Evolutionary conservation across 1,140 invertebrate species (phyloP).

Genomic region (Melitaea cinxia): DNA sequence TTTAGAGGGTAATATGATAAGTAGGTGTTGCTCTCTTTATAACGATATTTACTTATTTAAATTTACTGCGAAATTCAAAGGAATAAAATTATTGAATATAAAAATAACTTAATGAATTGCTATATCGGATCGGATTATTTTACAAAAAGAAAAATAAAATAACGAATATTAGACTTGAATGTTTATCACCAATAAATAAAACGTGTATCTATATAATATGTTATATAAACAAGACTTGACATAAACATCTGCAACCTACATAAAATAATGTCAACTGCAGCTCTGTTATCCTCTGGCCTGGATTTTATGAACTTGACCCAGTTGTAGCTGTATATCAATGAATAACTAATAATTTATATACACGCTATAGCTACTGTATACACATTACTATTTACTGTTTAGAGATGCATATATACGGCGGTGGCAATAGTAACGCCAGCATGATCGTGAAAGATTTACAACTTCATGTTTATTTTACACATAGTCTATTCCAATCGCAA

Average conservation of each 20-base stretch:
- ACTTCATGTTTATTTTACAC: not conserved
- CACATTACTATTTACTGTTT: not conserved
- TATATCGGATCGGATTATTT: no score
- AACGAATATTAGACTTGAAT: conserved; percentile 7
- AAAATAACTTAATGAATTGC: no score
- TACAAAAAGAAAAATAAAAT: no score
- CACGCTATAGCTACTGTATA: conserved; percentile 37
- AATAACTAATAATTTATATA: conserved; percentile 62
- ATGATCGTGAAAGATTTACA: not conserved
- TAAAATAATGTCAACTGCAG: conserved; percentile 61
- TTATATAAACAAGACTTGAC: conserved; percentile 28
- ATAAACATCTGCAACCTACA: conserved; percentile 53
- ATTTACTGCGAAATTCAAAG: no score
- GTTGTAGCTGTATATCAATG: conserved; percentile 58
- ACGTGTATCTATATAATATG: conserved; percentile 23
- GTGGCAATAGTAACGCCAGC: conserved; percentile 25
- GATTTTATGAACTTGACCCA: conserved; percentile 75
- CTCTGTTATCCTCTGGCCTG: conserved; percentile 76
- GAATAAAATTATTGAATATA: no score
- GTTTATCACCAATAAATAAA: conserved; percentile 28
- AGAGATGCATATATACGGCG: conserved; percentile 12
- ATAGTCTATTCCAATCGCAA: not conserved
- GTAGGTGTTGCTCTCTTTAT: no score
- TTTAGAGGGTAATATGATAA: no score
- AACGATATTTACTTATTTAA: no score